phyloP scores from a whole-genome alignment of 2,888 invertebrate species.

The Xanthia togata region DNA sequence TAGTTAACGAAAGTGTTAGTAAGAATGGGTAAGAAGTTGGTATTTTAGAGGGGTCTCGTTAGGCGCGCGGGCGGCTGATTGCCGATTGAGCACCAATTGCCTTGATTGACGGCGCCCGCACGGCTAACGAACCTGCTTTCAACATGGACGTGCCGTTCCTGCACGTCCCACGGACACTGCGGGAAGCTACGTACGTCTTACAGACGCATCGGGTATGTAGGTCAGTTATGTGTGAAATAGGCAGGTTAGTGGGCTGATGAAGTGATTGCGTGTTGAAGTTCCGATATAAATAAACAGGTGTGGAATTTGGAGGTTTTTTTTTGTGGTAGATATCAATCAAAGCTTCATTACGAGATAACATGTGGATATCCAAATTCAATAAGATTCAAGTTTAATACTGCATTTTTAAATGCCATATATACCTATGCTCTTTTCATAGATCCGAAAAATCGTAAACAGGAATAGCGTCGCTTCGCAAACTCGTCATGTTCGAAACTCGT shows the following conservation, averaged over 20 bases:
- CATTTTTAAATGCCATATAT: not conserved
- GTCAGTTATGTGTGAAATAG: conserved; percentile 55
- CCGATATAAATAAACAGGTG: conserved; percentile 11
- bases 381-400: not conserved
- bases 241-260: conserved; percentile 44
- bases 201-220: conserved; percentile 56
- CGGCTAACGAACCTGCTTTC: conserved; percentile 89
- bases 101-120: conserved; percentile 89
- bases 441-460: conserved; percentile 19
- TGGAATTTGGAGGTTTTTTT: conserved; percentile 6
- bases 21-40: conserved; percentile 81
- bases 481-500: conserved; percentile 62
- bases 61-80: conserved; percentile 84
- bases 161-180: conserved; percentile 53
- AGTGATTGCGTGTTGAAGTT: conserved; percentile 33
- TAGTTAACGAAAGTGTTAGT: conserved; percentile 76
- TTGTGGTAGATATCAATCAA: not conserved
- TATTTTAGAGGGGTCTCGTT: conserved; percentile 85
- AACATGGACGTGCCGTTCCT: conserved; percentile 81
- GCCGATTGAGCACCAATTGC: conserved; percentile 91
- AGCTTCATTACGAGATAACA: too few relatives aligned
- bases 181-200: conserved; percentile 58
- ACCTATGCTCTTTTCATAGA: conserved; percentile 1
- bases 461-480: conserved; percentile 36
- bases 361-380: not conserved